These are phyloP conservation scores for Pedetes capensis DNA, from an alignment of 2,113 vertebrate genomes.

Conservation along the genomic window DNA sequence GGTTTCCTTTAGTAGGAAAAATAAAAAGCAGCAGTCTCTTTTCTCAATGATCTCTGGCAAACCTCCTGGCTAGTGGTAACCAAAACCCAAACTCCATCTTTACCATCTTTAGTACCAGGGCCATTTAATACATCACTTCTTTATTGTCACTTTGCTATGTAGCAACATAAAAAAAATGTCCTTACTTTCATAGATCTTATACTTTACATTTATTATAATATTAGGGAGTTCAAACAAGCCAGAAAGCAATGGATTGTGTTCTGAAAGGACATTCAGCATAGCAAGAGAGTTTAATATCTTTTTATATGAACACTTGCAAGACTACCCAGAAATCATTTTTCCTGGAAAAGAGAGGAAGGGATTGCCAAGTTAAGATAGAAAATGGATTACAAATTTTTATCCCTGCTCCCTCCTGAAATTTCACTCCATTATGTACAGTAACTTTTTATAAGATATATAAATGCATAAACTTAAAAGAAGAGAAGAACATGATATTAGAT, in stretches of 20 bases:
- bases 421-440: background rate
- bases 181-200: background rate
- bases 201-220: background rate
- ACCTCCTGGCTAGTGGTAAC: background rate
- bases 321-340: background rate
- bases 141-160: background rate
- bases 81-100: background rate
- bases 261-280: background rate
- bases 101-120: background rate
- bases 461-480: background rate
- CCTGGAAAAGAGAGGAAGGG: background rate
- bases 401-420: background rate
- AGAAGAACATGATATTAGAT: background rate
- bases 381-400: background rate
- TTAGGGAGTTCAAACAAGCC: background rate
- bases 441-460: background rate
- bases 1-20: background rate
- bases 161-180: background rate
- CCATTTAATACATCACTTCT: background rate
- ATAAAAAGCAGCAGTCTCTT: background rate
- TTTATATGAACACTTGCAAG: background rate
- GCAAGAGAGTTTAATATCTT: background rate
- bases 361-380: background rate
- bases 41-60: background rate
- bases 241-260: background rate